Percentiles rank a stretch among this genome's conserved stretches.
phyloP scores from a whole-genome alignment of 2,797 vertebrate genomes.

The Sternarchorhynchus goeldii region DNA sequence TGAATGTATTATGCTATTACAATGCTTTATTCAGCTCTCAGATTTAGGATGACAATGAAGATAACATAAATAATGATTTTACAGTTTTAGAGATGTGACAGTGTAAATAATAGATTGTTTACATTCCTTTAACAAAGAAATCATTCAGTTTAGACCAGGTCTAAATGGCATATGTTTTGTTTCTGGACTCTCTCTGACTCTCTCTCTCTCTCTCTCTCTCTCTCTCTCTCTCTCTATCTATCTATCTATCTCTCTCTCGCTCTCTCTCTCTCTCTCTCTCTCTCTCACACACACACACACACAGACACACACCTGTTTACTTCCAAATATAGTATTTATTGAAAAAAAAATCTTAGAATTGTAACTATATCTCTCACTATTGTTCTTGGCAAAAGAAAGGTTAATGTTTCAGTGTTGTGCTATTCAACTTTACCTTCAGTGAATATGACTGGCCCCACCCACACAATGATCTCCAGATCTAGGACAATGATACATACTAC shows the following conservation, averaged over 20 bases:
- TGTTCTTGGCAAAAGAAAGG: background rate
- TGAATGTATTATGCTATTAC: too few species aligned
- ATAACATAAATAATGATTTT: background rate
- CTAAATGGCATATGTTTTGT: background rate
- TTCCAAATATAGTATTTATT: too few species aligned
- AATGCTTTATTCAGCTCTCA: background rate
- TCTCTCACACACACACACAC: too few species aligned
- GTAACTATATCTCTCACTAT: too few species aligned
- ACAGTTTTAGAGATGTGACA: background rate
- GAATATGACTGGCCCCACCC: background rate
- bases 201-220: background rate
- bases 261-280: too few species aligned
- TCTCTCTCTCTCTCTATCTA: too few species aligned
- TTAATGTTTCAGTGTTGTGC: background rate
- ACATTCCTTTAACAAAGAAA: background rate
- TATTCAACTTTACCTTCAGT: background rate
- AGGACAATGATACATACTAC: constrained; percentile 2
- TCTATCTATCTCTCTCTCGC: too few species aligned
- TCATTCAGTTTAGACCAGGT: background rate
- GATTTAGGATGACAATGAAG: background rate
- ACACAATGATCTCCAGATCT: background rate
- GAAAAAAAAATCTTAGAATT: too few species aligned
- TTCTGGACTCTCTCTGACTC: background rate
- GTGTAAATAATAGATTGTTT: background rate
- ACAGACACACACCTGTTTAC: too few species aligned